Base-by-base conservation (phyloP, 2,797 vertebrate species). In the Threskiornis aethiopicus region DNA sequence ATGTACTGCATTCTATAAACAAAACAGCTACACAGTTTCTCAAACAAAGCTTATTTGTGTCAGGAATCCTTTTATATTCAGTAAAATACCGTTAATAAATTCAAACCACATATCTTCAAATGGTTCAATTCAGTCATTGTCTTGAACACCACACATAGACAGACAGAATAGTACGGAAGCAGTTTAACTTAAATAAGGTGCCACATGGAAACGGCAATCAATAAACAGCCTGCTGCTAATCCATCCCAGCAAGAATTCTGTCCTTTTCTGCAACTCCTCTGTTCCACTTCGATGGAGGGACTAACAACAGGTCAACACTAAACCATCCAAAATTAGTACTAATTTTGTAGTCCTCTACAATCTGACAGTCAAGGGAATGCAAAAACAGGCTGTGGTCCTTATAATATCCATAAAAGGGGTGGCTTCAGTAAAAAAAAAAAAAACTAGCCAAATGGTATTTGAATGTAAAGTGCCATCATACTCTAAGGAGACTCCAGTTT, bases 181-280 rank as follows among this genome's bases (percentile, higher is more conserved):
- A 82, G 59, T 89, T 90, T 46, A 84, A 46, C 73, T 91, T 75
- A 51, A 90, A 61, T 72, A 66, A 91, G 44, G 46, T 69, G 81
- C 87, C 33, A 69, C 83, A 82, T 8, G 21, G 90, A 58, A 94
- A 62, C 17, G 58, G 33, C 80, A 62, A 89, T 93, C 90, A 84
- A 92, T 91, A 87, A 70, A 85, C 1, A 89, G 42, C 51, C 70
- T 47, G 87, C 66, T 79, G 75, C 51, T 82, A 95, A 95, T 89
- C 51, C 31, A 79, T 44, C 41, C 42, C 81, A 93, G 84, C 55
- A 89, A 94, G 61, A 87, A 70, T 31, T 79, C 61, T 6, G 11
- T 24, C 42, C 22, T 82, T 76, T 52, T 70, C 80, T 55, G 55
- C 37, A 89, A 15, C 47, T 79, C 26, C 70, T 42, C 51, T 55